Base-by-base conservation (phyloP, 2,113 vertebrate genomes). In the Ailurus styani region DNA sequence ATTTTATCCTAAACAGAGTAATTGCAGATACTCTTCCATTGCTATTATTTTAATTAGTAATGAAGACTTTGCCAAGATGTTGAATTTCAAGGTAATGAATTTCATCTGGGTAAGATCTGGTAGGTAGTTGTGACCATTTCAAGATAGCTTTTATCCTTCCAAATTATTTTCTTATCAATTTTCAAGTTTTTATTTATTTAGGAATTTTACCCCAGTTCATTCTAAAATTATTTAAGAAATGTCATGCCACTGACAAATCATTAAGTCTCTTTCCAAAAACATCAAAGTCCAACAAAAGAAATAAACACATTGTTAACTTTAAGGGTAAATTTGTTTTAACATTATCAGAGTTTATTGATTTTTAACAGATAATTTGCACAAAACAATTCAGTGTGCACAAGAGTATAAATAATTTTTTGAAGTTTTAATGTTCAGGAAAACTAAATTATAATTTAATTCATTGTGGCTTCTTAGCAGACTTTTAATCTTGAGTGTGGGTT, bases 31-130 rank as follows among this genome's bases (percentile, higher is more conserved):
- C 70, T 97, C 82, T 96, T 97, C 93, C 62, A 73, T 95, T 98
- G 97, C 94, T 97, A 97, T 97, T 96, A 97, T 98, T 98, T 96
- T 98, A 98, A 98, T 98, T 98, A 98, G 97, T 95, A 88, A 96
- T 95, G 96, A 98, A 94, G 97, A 97, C 91, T 97, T 95, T 55
- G 85, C 34, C 87, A 93, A 98, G 90, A 98, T 97, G 94, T 90
- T 94, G 88, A 97, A 88, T 96, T 94, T 97, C 40, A 87, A 94
- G 70, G 82, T 96, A 97, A 93, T 93, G 90, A 91, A 96, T 93
- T 97, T 98, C 83, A 95, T 97, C 83, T 93, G 75, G 45, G 29
- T 83, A 89, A 86, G 87, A 91, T 91, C 57, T 62, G 54, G 68
- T 95, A 97, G 75, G 55, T 91, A 79, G 78, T n/a, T 95, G 57